Conservation (phyloP, 2,888 invertebrate species). For the Arrhopalites spinosus region DNA sequence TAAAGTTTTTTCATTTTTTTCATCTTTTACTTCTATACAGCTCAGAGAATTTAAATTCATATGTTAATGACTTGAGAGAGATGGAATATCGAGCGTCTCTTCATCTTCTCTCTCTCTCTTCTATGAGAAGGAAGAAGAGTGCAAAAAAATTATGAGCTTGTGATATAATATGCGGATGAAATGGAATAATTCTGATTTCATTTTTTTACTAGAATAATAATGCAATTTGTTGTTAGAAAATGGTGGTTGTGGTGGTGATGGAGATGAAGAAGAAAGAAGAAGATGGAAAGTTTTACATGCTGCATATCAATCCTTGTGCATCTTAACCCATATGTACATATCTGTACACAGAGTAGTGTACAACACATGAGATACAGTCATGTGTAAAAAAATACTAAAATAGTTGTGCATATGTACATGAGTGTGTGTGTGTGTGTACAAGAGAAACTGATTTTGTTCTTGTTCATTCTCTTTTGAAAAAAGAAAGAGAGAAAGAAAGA, state of each 20-base stretch:
- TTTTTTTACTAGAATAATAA: constrained; percentile 22
- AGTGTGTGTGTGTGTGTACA: not conserved
- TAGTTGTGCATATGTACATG: not conserved
- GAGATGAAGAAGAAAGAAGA: not conserved
- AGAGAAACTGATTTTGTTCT: not conserved
- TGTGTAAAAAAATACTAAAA: not conserved
- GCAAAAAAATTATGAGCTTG: not conserved
- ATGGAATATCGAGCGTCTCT: not conserved
- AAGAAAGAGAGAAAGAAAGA: constrained; percentile 1
- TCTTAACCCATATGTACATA: not conserved
- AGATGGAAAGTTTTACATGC: not conserved
- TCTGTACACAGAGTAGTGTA: too few relatives aligned
- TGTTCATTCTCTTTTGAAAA: not conserved
- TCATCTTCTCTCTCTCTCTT: not conserved
- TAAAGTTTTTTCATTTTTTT: too few relatives aligned
- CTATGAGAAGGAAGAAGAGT: not conserved
- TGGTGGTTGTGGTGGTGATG: not conserved
- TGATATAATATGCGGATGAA: constrained; percentile 2
- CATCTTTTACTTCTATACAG: too few relatives aligned
- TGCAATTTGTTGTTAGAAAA: constrained; percentile 6
- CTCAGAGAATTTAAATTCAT: too few relatives aligned
- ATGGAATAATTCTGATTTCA: constrained; percentile 18
- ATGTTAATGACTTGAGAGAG: too few relatives aligned
- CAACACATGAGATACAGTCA: not conserved
- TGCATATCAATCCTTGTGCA: not conserved